Base-by-base conservation (phyloP, 2,113 vertebrate species). In the Chloebia gouldiae region DNA sequence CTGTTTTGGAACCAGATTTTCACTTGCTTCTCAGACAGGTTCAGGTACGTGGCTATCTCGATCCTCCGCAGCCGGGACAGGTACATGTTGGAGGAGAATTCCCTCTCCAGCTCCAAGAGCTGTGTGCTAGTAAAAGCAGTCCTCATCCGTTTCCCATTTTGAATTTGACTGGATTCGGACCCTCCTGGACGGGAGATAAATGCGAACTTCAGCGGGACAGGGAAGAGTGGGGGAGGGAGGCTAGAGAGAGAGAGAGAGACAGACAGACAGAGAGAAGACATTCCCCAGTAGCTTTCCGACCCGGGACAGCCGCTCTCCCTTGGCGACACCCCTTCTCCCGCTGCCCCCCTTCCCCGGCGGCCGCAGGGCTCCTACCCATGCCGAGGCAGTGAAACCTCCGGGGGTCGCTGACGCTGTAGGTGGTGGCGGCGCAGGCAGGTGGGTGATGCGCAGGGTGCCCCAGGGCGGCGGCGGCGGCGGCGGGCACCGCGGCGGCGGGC, bases 1-100 rank as follows among this genome's bases (percentile, higher is more conserved):
- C 99, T 98, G 96, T 99, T 99, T 96, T 99, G 99, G 95, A 99
- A 99, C 99, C 99, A 99, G 97, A 99, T 99, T 95, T 99, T 99
- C 96, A 99, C 99, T 94, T 99, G 99, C 77, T 99, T 99, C 98
- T 99, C 99, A 2, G 99, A 99, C 75, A 99, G 98, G 97, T 98
- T 99, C 96, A 99, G 97, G 96, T 99, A 99, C 10, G 99, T 99
- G 75, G 99, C 99, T 86, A 99, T 99, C 93, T 99, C 99, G 94
- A 99, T 99, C 90, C 99, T 98, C 63, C 99, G 97, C 56, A 99
- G 98, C 53, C 99, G 98, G 11, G 99, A 99, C 63, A 99, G 98
- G 96, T 99, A 99, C 99, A 99, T 99, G 96, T 99, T 99, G 86
- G 99, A 99, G 25, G 99, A 99, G 95, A 99, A 99, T 88, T 99